Evolutionary conservation across 2,113 vertebrate genomes (phyloP), one percentile per base, ranked within the genome.

Genomic region (Ammodytes dubius): DNA sequence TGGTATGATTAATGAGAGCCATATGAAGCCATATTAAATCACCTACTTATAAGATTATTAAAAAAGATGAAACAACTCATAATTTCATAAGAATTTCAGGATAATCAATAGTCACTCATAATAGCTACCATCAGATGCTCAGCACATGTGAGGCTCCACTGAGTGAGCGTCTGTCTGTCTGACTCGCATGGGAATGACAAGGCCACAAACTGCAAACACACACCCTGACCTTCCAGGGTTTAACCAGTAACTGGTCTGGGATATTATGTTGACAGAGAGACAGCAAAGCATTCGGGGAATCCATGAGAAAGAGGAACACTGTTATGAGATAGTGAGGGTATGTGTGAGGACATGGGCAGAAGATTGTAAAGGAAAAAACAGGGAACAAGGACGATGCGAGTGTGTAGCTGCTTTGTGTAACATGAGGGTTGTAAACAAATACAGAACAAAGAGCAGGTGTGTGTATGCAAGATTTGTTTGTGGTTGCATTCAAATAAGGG

Each of bases 391-490:
- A 42, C 58, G 7, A 77, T 15, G 12, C 49, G 19, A 69, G 46
- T 1, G 13, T 63, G 46, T 5, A 59, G 54, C 35, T 58, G 63
- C 67, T 73, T 75, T 87, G 85, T 81, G 45, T 61, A 65, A 39
- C 1, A 42, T 78, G 57, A 72, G 63, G 74, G 80, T 73, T 68
- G 70, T 75, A 89, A 89, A 84, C 85, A 88, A 87, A 91, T 86
- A 63, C 19, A 64, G 71, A 68, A 89, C 86, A 92, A 92, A 87
- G 81, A 84, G 73, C 88, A 92, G 88, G 91, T 89, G 81, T 89
- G 76, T 66, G 66, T 59, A 37, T 19, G 60, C 46, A 12, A 46
- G 46, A 76, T 82, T 77, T 88, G 85, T 82, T 10, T 83, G 72
- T 76, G 70, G 64, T 42, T 75, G 15, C 54, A 85, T 91, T 88